Conservation (phyloP, 1,140 invertebrate genomes). For the Aphidius gifuensis region DNA sequence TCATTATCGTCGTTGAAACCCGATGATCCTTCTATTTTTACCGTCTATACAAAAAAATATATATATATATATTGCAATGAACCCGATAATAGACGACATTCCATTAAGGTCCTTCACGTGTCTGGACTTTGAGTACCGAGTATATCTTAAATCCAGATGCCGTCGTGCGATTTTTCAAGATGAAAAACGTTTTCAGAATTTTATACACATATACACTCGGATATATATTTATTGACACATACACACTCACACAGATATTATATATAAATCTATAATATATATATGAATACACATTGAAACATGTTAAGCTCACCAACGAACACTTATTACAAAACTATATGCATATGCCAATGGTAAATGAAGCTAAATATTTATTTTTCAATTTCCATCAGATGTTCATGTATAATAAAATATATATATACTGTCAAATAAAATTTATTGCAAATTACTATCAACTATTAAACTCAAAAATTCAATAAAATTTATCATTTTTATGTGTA, state of each 20-base stretch:
- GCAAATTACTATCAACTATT: too few relatives aligned
- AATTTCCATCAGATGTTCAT: too few relatives aligned
- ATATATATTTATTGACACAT: neutral
- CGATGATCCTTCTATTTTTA: slow-evolving; percentile 19
- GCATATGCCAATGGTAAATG: too few relatives aligned
- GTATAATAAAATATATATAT: too few relatives aligned
- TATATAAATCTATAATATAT: too few relatives aligned
- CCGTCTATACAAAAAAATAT: neutral
- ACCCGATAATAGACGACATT: slow-evolving; percentile 25
- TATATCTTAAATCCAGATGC: slow-evolving; percentile 23
- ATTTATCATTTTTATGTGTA: too few relatives aligned
- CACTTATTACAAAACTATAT: too few relatives aligned
- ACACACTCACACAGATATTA: neutral
- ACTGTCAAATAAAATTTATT: too few relatives aligned
- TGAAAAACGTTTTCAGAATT: slow-evolving; percentile 3
- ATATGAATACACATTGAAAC: too few relatives aligned
- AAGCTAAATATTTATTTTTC: too few relatives aligned
- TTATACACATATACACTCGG: neutral
- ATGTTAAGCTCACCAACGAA: too few relatives aligned
- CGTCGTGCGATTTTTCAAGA: slow-evolving; percentile 21
- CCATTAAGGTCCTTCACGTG: slow-evolving; percentile 24
- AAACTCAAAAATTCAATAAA: too few relatives aligned
- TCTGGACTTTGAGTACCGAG: slow-evolving; percentile 15
- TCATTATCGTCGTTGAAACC: slow-evolving; percentile 22
- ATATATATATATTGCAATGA: neutral